Evolutionary conservation across 2,888 invertebrate genomes (phyloP).

Genomic region (Ischnus inquisitorius): DNA sequence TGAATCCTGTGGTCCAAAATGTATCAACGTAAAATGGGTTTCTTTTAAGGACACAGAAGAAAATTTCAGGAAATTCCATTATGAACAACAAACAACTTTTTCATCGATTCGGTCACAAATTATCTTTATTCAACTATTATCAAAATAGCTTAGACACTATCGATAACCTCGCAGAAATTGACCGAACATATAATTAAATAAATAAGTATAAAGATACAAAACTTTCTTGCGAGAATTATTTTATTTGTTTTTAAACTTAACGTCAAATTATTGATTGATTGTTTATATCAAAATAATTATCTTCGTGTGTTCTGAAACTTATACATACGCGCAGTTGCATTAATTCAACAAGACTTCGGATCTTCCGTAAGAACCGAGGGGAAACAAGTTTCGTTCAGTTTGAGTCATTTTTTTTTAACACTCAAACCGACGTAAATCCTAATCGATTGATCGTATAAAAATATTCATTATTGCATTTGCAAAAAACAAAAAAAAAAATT

Average conservation of each 20-base stretch:
- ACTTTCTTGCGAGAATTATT: not conserved
- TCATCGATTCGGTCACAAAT: too few relatives aligned
- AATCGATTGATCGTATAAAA: too few relatives aligned
- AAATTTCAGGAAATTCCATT: too few relatives aligned
- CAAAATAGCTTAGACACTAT: not conserved
- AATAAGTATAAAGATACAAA: not conserved
- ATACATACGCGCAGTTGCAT: not conserved
- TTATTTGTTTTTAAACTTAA: not conserved
- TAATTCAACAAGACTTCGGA: not conserved
- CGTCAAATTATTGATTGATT: constrained; percentile 16
- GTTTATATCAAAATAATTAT: constrained; percentile 24
- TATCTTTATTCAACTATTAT: not conserved
- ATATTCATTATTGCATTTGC: too few relatives aligned
- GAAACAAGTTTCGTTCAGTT: not conserved
- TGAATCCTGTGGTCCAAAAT: not conserved
- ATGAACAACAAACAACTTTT: too few relatives aligned
- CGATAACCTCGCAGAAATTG: not conserved
- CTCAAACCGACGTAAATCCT: too few relatives aligned
- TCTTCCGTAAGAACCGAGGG: not conserved
- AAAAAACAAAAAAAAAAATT: too few relatives aligned
- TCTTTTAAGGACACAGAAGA: too few relatives aligned
- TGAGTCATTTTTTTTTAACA: not conserved
- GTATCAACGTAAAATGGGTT: too few relatives aligned
- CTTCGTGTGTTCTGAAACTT: not conserved
- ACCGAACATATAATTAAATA: not conserved